Percentiles rank a stretch among this genome's conserved stretches.
These are phyloP conservation scores for Alligator mississippiensis DNA, from an alignment of 2,113 vertebrate species.

Conservation along the genomic window DNA sequence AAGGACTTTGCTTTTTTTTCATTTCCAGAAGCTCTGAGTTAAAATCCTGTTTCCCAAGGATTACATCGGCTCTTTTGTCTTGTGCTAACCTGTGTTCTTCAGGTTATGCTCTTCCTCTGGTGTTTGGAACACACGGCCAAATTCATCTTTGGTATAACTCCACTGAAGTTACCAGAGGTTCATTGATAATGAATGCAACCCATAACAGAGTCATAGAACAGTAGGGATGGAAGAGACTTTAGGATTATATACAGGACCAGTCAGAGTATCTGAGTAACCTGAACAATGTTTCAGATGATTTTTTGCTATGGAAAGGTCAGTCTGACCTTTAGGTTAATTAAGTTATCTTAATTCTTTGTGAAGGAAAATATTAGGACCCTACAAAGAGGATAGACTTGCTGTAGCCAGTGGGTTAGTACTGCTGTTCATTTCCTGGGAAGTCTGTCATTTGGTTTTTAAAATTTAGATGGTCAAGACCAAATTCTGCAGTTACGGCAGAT, in stretches of 20 bases:
- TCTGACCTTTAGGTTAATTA: background rate
- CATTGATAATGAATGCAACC: too few relatives aligned
- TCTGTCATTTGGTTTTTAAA: background rate
- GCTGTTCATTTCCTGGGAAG: background rate
- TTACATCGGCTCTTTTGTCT: background rate
- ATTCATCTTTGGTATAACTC: background rate
- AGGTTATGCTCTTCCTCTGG: background rate
- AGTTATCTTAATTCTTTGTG: background rate
- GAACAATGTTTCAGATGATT: background rate
- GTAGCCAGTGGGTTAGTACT: background rate
- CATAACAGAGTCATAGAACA: too few relatives aligned
- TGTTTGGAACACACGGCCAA: background rate
- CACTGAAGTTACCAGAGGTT: background rate
- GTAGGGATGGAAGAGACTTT: too few relatives aligned
- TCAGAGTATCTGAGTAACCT: background rate
- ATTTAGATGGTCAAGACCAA: background rate
- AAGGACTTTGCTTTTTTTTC: slow-evolving; percentile 14
- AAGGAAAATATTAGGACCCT: background rate
- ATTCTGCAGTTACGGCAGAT: background rate
- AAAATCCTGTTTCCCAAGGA: accelerated
- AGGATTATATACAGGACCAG: too few relatives aligned
- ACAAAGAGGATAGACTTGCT: background rate
- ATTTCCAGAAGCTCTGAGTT: background rate
- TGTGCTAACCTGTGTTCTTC: background rate
- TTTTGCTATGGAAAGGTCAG: background rate